phyloP scores from a whole-genome alignment of 2,797 vertebrate genomes.

The Chromobotia macracanthus region DNA sequence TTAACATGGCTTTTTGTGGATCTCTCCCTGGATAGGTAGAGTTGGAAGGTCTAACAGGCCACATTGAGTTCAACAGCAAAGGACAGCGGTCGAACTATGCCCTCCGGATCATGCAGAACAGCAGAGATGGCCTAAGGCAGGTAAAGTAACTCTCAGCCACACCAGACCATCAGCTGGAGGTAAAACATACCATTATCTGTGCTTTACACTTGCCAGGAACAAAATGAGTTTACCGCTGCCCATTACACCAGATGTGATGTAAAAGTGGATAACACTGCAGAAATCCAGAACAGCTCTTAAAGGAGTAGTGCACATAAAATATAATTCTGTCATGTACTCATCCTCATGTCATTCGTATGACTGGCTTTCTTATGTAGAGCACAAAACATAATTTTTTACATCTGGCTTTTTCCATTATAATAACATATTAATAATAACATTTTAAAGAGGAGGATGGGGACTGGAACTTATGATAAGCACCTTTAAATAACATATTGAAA shows the following conservation, averaged over 20 bases:
- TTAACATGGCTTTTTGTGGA: constrained; percentile 56
- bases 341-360: background rate
- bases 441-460: background rate
- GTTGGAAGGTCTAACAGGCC: constrained; percentile 98
- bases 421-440: too few species aligned
- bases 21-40: constrained; percentile 96
- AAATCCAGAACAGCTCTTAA: background rate
- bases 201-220: constrained; percentile 11
- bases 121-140: constrained; percentile 88
- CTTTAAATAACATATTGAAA: background rate
- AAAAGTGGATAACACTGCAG: constrained; percentile 1
- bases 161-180: constrained; percentile 29
- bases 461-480: background rate
- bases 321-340: background rate
- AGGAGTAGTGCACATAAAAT: background rate
- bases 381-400: too few species aligned
- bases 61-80: constrained; percentile 99
- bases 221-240: constrained; percentile 1
- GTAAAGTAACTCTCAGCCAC: constrained; percentile 74
- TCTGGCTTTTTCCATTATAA: too few species aligned
- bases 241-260: constrained; percentile 7
- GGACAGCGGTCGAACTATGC: constrained; percentile 95
- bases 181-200: constrained; percentile 41
- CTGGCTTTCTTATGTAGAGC: background rate
- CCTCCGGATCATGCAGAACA: constrained; percentile 92